Conservation (phyloP, 2,888 invertebrate genomes). For the Sminthurinus aureus region DNA sequence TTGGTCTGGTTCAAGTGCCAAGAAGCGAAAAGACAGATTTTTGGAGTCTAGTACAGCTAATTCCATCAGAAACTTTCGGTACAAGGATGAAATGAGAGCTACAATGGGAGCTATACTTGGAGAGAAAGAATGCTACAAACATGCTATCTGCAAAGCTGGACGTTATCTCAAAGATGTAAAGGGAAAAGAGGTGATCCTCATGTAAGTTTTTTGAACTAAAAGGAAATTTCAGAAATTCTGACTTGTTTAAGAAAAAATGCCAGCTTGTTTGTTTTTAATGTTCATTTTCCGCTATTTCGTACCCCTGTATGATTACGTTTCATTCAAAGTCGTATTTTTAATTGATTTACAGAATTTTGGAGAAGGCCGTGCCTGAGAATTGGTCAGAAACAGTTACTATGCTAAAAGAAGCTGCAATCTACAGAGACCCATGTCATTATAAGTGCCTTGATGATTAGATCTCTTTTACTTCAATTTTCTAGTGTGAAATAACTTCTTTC, state of each 20-base stretch:
- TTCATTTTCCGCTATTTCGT: background rate
- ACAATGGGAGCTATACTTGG: slow-evolving; percentile 57
- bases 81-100: slow-evolving; percentile 53
- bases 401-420: slow-evolving; percentile 54
- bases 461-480: too few relatives aligned
- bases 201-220: slow-evolving; percentile 47
- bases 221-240: background rate
- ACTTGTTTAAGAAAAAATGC: background rate
- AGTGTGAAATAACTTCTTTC: too few relatives aligned
- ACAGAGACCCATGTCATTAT: slow-evolving; percentile 54
- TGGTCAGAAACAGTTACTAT: slow-evolving; percentile 54
- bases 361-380: slow-evolving; percentile 51
- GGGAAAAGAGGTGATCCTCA: slow-evolving; percentile 57
- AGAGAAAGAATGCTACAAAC: slow-evolving; percentile 54
- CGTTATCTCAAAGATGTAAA: slow-evolving; percentile 53
- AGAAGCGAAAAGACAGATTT: slow-evolving; percentile 49
- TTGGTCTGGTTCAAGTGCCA: slow-evolving; percentile 29
- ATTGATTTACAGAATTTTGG: slow-evolving; percentile 51
- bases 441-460: background rate
- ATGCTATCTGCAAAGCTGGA: slow-evolving; percentile 57
- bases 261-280: background rate
- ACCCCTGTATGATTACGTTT: background rate
- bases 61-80: slow-evolving; percentile 45
- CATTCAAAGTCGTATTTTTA: background rate
- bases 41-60: slow-evolving; percentile 37